These are phyloP conservation scores for Tethya wilhelma DNA, from an alignment of 37 sponge, comb jelly and placozoan species.

Conservation along the genomic window DNA sequence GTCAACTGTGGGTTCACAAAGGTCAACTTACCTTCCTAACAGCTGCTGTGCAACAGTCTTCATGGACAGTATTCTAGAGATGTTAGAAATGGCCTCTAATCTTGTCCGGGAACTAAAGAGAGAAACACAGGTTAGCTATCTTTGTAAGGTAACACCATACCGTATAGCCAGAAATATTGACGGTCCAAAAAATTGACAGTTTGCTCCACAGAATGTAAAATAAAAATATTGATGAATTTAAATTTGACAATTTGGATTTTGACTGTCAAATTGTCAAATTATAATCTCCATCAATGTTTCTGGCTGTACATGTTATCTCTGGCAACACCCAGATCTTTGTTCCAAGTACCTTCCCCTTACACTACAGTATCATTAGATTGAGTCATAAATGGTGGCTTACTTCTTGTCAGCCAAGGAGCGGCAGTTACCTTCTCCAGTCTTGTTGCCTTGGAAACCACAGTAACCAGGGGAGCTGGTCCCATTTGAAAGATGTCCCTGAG, in stretches of 20 bases:
- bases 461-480: slow-evolving; percentile 41
- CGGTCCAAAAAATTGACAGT: no score
- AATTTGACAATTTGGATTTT: no score
- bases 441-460: slow-evolving; percentile 25
- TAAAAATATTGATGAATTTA: no score
- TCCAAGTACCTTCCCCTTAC: no score
- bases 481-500: slow-evolving; percentile 65
- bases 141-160: no score
- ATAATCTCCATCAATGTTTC: no score
- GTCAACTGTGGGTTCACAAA: not conserved
- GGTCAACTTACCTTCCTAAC: slow-evolving; percentile 45
- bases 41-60: slow-evolving; percentile 46
- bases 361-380: not conserved
- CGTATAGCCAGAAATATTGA: no score
- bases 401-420: slow-evolving; percentile 58
- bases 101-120: slow-evolving; percentile 50
- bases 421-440: slow-evolving; percentile 52
- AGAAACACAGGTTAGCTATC: not conserved
- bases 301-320: no score
- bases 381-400: slow-evolving; percentile 12
- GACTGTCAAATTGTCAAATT: no score
- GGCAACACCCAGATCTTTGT: no score
- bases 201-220: no score
- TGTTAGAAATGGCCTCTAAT: slow-evolving; percentile 38
- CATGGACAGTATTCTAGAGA: slow-evolving; percentile 41